Evolutionary conservation across 2,888 invertebrate species (phyloP).

Genomic region (Cyclophora albipunctata): DNA sequence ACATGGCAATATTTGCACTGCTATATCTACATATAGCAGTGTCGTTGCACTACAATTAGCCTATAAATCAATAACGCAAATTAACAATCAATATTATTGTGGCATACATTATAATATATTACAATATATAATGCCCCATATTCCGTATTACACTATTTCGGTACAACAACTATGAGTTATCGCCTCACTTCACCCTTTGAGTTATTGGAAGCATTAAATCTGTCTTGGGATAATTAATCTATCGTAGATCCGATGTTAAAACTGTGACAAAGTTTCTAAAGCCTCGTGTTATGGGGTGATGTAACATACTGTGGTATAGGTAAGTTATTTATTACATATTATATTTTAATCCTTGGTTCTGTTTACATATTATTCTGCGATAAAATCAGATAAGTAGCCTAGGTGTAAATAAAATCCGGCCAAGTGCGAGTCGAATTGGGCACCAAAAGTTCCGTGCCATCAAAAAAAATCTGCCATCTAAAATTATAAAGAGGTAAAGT

Average conservation of each 20-base stretch:
- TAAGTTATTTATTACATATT: not conserved
- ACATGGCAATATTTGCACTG: too few species aligned
- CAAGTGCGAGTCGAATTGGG: too few species aligned
- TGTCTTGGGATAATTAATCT: conserved; percentile 6
- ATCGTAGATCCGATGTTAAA: conserved; percentile 1
- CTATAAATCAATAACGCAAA: not conserved
- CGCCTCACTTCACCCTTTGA: conserved; percentile 3
- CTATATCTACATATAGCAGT: too few species aligned
- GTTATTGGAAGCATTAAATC: conserved; percentile 7
- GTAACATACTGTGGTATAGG: too few species aligned
- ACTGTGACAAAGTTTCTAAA: not conserved
- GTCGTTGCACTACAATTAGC: too few species aligned
- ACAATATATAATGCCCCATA: not conserved
- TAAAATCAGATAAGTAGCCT: too few species aligned
- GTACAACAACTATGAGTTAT: conserved; percentile 3
- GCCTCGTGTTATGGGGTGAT: too few species aligned
- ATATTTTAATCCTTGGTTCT: not conserved
- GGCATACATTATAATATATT: not conserved
- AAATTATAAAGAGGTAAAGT: too few species aligned
- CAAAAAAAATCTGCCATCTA: too few species aligned
- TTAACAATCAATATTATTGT: not conserved
- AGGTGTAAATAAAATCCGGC: too few species aligned
- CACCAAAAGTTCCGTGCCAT: too few species aligned
- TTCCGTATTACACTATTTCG: conserved; percentile 1
- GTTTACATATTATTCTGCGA: too few species aligned